Base-by-base conservation (phyloP, 2,888 invertebrate genomes). In the Candidula unifasciata region DNA sequence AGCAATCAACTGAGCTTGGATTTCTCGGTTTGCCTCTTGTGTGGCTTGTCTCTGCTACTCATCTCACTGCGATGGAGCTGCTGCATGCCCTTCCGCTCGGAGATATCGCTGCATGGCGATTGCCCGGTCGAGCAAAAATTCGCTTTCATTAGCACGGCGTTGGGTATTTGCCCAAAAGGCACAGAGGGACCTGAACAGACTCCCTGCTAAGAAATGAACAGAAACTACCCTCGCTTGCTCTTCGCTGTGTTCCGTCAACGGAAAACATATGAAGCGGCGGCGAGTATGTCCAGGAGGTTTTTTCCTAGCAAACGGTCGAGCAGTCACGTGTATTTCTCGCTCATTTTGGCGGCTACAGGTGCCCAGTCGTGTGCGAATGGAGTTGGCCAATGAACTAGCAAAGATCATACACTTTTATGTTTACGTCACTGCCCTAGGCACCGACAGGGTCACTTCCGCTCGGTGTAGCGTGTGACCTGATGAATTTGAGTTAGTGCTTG, bases 401-500 rank as follows among this genome's bases (percentile, higher is more conserved):
- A 37, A 71, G 71, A 79, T 79, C 79, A 44, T 57, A 73, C 82
- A 82, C 68, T 64, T 54, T 66, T 27, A 27, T 27, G 68, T 44
- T 82, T 82, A 82, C 82, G 77, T 82, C 82, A 76, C 44, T 33
- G 71, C 80, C 60, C 24, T 2, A 77, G 76, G 77, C 77, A 68
- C 30, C 37, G 66, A 82, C 77, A 82, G 66, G 77, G 76, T 82
- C 82, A 82, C 82, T 82, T 77, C 82, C 82, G 77, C 82, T 82
- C 68, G 24, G 52, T 35, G 68, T 30, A 82, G 82, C 82, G 77
- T 35, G 77, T 82, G 82, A 82, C 68, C n/a, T 52, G 54, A 44
- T 68, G 77, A 82, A 66, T 77, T 77, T 68, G 68, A 44, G 66
- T 82, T 76, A 82, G 82, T 82, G 68, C 76, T 68, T 68, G 37